A percentile compares a stretch with the other conserved stretches of the same genome.
Evolutionary conservation across 2,113 vertebrate genomes (phyloP).

Genomic region (Sinocyclocheilus anshuiensis): DNA sequence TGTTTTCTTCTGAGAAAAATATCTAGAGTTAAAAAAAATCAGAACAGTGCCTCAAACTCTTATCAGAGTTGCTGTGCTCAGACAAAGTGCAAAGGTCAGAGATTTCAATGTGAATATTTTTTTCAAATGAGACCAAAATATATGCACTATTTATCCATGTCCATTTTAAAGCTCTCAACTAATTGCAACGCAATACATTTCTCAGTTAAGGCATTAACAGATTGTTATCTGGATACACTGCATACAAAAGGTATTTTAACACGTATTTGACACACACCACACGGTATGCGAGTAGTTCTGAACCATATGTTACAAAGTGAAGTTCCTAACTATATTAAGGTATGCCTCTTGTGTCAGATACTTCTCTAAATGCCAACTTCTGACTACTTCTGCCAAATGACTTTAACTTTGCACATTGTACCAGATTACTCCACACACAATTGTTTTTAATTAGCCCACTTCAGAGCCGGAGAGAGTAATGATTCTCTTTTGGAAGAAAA

Average conservation of each 20-base stretch:
- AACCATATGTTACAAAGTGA: too few relatives aligned
- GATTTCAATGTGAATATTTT: too few relatives aligned
- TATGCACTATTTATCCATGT: too few relatives aligned
- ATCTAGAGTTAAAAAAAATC: too few relatives aligned
- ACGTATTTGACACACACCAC: neutral
- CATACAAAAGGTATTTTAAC: neutral
- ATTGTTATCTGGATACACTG: neutral
- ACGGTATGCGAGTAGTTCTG: too few relatives aligned
- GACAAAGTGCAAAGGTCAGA: too few relatives aligned
- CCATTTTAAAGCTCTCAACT: too few relatives aligned
- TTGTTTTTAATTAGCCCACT: slow-evolving; percentile 29
- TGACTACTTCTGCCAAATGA: slow-evolving; percentile 1
- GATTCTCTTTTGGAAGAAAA: neutral
- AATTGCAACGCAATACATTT: neutral
- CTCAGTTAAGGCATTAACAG: neutral
- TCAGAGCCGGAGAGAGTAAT: slow-evolving; percentile 14
- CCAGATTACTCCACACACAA: slow-evolving; percentile 11
- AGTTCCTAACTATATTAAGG: neutral
- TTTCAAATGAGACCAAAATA: too few relatives aligned
- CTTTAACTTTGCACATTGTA: slow-evolving; percentile 35
- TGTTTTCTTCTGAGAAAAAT: too few relatives aligned
- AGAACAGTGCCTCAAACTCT: too few relatives aligned
- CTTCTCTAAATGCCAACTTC: neutral
- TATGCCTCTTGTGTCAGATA: neutral
- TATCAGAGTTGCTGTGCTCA: too few relatives aligned